Percentiles rank a stretch among this genome's conserved stretches.
These are phyloP conservation scores for Cyanocitta stelleri DNA, from an alignment of 2,113 vertebrate genomes.

Conservation along the genomic window DNA sequence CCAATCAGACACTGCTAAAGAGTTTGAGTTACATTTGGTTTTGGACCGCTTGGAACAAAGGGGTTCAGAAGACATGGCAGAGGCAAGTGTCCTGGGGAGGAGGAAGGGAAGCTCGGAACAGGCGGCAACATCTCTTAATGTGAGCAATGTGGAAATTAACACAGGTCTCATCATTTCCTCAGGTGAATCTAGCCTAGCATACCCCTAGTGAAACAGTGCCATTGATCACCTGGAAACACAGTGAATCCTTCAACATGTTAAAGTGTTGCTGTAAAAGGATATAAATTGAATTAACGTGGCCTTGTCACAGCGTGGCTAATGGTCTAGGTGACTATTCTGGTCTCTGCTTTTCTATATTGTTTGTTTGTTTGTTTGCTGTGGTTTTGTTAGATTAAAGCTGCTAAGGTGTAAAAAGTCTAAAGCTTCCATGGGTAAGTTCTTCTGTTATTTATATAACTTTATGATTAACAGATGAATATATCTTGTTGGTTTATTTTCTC, in stretches of 20 bases:
- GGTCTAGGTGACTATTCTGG: rapidly evolving
- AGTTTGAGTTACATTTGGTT: too few species aligned
- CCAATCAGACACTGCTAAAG: too few species aligned
- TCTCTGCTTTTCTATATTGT: background rate
- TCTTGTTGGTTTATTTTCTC: background rate
- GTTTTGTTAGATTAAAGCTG: background rate
- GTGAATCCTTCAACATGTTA: background rate
- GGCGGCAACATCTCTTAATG: background rate
- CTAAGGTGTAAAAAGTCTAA: background rate
- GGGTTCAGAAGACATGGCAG: too few species aligned
- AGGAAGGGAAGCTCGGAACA: too few species aligned
- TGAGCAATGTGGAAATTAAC: background rate
- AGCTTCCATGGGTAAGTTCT: background rate
- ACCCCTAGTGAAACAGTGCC: background rate
- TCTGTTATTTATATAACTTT: background rate
- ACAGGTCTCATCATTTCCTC: background rate
- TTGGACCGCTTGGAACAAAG: too few species aligned
- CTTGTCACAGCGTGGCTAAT: rapidly evolving
- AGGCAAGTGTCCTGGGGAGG: too few species aligned
- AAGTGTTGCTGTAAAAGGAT: background rate
- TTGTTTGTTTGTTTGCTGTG: background rate
- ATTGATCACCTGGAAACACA: background rate
- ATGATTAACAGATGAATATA: background rate
- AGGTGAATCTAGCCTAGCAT: background rate
- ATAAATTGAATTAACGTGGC: background rate